Percentiles rank a stretch among this genome's conserved stretches.
These are phyloP conservation scores for Ametastegia equiseti DNA, from an alignment of 2,888 invertebrate species.

Conservation along the genomic window DNA sequence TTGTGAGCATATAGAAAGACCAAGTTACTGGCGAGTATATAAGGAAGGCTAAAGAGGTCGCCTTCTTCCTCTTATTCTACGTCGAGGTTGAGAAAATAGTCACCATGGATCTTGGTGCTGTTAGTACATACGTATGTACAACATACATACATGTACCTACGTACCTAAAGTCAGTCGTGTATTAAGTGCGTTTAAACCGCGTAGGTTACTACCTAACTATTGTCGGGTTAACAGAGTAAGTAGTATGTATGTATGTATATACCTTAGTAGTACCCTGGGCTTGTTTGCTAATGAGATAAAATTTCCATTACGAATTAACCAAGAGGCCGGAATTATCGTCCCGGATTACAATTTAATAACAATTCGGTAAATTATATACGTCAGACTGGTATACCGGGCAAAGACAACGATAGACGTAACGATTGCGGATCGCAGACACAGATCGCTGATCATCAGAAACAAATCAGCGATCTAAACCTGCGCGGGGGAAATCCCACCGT, in stretches of 20 bases:
- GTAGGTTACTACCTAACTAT: too few relatives aligned
- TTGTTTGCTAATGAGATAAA: slow-evolving; percentile 1
- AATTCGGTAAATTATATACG: not conserved
- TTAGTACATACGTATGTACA: not conserved
- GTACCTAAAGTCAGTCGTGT: too few relatives aligned
- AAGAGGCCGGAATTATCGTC: not conserved
- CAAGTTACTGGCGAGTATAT: too few relatives aligned
- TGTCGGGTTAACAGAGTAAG: too few relatives aligned
- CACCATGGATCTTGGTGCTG: slow-evolving; percentile 34
- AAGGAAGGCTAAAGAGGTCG: slow-evolving; percentile 43
- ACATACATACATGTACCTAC: not conserved
- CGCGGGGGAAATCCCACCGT: too few relatives aligned
- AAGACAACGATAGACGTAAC: not conserved
- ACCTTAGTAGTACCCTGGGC: too few relatives aligned
- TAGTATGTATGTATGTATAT: not conserved
- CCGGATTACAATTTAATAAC: slow-evolving; percentile 22
- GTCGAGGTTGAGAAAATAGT: slow-evolving; percentile 21
- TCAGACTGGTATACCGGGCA: not conserved
- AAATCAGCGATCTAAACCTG: not conserved
- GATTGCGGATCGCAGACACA: not conserved
- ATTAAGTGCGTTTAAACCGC: too few relatives aligned
- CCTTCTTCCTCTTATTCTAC: too few relatives aligned
- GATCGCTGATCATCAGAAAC: not conserved
- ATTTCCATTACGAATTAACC: not conserved
- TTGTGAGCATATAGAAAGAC: slow-evolving; percentile 19